Evolutionary conservation across 2,113 vertebrate genomes (phyloP), one percentile per base, ranked within the genome.

Genomic region (Mandrillus leucophaeus): DNA sequence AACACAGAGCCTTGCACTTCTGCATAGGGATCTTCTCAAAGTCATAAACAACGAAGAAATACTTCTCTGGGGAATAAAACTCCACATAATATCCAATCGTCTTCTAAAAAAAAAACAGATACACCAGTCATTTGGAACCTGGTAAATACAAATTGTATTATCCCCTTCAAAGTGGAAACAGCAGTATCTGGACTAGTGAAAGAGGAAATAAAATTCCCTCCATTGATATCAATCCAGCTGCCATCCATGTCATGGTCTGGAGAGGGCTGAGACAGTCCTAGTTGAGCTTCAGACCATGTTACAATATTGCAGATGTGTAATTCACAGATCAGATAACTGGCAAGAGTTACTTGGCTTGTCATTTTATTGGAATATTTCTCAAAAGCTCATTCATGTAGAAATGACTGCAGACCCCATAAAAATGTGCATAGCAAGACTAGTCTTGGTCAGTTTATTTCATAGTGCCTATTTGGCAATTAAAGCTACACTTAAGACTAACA

Each of bases 1-100:
- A 16, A 5, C 0, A 25, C 6, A 17, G 6, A 57, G 55, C 0
- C 61, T 12, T 8, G 2, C 0, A 18, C 32, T 11, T 59, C 72
- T 86, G 48, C 20, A 10, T 30, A 9, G 38, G 22, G 10, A 57
- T 48, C 75, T 45, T 75, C 45, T 38, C 73, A 22, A 76, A 57
- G n/a, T 59, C 16, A 25, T 18, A 78, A 43, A 20, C 59, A 57
- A 27, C 12, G 4, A 55, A 32, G 8, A 35, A 13, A 27, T 27
- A 14, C 30, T 52, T 20, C 30, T 32, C 7, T 12, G 6, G 30
- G 45, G 17, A 73, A 17, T n/a, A 73, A 25, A 3, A 43, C 30
- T 22, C 23, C 23, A 25, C 20, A 10, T 30, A 40, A 45, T 38
- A 30, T 38, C 17, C 86, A 66, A 32, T 20, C 8, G 11, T 13